Percentiles rank a stretch among this genome's conserved stretches.
These are phyloP conservation scores for Spermophilus dauricus DNA, from an alignment of 2,113 vertebrate species.

Conservation along the genomic window DNA sequence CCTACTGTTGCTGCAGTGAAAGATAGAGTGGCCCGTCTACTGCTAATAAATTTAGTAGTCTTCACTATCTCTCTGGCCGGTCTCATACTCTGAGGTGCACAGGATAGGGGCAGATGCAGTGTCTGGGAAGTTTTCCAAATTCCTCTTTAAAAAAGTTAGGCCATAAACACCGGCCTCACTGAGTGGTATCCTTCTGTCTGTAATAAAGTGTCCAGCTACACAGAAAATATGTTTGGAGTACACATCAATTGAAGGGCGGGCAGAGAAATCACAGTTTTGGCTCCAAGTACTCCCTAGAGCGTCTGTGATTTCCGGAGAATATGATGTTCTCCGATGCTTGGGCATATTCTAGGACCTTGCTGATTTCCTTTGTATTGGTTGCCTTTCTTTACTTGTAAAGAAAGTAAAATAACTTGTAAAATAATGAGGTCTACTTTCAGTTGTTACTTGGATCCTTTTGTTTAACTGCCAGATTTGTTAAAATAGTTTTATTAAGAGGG, in stretches of 20 bases:
- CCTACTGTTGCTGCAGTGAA: conserved; percentile 79
- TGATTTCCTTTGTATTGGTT: not conserved
- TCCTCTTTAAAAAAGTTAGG: conserved; percentile 79
- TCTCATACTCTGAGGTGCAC: conserved; percentile 68
- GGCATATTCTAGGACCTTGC: not conserved
- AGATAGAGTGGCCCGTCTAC: conserved; percentile 83
- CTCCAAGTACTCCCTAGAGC: not conserved
- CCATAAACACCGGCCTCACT: conserved; percentile 66
- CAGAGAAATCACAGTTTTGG: conserved; percentile 60
- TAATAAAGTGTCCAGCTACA: conserved; percentile 80
- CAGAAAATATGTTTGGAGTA: conserved; percentile 68
- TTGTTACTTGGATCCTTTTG: not conserved
- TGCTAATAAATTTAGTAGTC: conserved; percentile 84
- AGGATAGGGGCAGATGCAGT: conserved; percentile 84
- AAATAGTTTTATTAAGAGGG: not conserved
- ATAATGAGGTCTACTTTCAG: not conserved
- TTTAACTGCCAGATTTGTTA: not conserved
- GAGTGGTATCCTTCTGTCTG: conserved; percentile 80
- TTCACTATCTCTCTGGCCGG: conserved; percentile 48
- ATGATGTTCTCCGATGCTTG: not conserved
- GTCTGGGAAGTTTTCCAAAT: conserved; percentile 88
- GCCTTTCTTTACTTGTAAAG: not conserved
- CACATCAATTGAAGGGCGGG: conserved; percentile 48
- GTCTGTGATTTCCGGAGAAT: conserved; percentile 45
- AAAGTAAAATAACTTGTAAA: not conserved